These are phyloP conservation scores for Rhizomys pruinosus DNA, from an alignment of 2,113 vertebrate species.

Conservation along the genomic window DNA sequence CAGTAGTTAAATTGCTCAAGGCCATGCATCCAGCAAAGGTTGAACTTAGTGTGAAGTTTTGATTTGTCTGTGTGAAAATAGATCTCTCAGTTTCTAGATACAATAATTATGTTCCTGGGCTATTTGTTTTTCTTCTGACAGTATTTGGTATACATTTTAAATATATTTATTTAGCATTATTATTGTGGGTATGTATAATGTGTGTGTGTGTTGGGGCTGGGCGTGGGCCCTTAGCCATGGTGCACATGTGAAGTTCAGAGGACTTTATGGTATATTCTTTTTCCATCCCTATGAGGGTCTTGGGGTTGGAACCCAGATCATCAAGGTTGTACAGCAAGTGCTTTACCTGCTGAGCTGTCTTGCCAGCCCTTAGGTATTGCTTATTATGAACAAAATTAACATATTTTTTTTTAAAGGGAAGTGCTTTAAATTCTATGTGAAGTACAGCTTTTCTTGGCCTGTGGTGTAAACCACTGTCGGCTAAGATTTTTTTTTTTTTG, in stretches of 20 bases:
- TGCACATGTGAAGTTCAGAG: background rate
- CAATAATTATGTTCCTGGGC: background rate
- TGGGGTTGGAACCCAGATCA: background rate
- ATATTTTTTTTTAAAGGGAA: conserved; percentile 17
- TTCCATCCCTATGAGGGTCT: no score
- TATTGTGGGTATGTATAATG: background rate
- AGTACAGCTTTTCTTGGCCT: conserved; percentile 31
- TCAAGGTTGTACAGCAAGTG: background rate
- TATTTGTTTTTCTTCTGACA: background rate
- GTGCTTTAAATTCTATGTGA: background rate
- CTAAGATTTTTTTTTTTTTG: conserved; percentile 16
- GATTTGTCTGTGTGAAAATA: background rate
- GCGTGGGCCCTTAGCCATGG: no score
- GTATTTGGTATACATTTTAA: background rate
- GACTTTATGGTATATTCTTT: background rate
- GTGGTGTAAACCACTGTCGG: background rate
- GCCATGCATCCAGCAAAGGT: background rate
- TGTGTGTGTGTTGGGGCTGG: background rate
- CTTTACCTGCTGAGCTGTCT: background rate
- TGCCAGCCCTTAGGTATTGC: background rate
- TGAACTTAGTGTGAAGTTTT: background rate
- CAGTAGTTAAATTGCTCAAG: background rate
- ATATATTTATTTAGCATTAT: background rate
- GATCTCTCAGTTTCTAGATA: conserved; percentile 5
- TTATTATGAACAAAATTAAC: conserved; percentile 32